These are phyloP conservation scores for Bombylius major DNA, from an alignment of 2,888 invertebrate species.

Conservation along the genomic window DNA sequence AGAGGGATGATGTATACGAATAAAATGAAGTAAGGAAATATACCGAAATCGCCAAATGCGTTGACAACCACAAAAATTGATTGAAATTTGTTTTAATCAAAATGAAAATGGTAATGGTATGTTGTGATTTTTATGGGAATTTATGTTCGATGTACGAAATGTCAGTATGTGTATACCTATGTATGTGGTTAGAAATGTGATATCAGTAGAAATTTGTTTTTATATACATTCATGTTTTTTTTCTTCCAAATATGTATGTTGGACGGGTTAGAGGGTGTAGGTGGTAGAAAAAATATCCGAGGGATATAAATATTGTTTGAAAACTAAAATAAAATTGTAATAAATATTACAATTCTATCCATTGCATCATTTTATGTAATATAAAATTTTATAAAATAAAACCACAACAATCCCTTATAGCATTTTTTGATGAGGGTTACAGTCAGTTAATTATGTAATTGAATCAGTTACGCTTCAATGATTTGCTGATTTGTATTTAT, in stretches of 20 bases:
- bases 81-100: conserved; percentile 12
- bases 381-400: background rate
- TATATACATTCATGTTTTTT: too few relatives aligned
- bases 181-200: too few relatives aligned
- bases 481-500: conserved; percentile 16
- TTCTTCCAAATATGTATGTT: too few relatives aligned
- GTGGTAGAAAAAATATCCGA: too few relatives aligned
- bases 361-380: too few relatives aligned
- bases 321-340: too few relatives aligned
- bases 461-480: conserved; percentile 12
- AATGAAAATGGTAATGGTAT: background rate
- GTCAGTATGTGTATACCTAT: too few relatives aligned
- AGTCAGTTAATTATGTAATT: conserved; percentile 15
- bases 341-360: too few relatives aligned
- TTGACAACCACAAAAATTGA: conserved; percentile 13
- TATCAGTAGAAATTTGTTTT: too few relatives aligned
- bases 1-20: background rate
- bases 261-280: too few relatives aligned
- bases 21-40: background rate
- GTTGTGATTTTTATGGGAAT: conserved; percentile 8
- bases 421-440: conserved; percentile 6
- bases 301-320: too few relatives aligned
- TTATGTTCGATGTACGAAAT: too few relatives aligned
- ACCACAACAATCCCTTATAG: conserved; percentile 7
- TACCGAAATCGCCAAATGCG: conserved; percentile 3